Percentiles rank a stretch among this genome's conserved stretches.
Evolutionary conservation across 2,113 vertebrate species (phyloP).

Genomic region (Porphyrio hochstetteri): DNA sequence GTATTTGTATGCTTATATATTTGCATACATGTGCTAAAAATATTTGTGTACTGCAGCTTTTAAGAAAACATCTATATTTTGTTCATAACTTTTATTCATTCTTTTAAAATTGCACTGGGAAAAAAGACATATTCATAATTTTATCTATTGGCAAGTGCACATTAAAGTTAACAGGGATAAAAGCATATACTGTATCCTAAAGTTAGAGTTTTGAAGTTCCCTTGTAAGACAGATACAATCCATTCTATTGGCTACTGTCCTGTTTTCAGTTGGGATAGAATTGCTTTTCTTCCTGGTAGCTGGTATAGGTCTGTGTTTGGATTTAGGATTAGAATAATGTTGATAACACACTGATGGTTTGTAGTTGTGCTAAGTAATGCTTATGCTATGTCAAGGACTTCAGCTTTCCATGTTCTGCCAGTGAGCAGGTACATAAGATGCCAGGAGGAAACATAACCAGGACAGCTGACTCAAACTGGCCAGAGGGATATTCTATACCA

Average conservation of each 20-base stretch:
- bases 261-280: too few species aligned
- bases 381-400: too few species aligned
- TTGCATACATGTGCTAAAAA: background rate
- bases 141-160: background rate
- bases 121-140: background rate
- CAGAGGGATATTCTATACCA: too few species aligned
- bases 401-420: too few species aligned
- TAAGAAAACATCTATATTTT: background rate
- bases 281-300: too few species aligned
- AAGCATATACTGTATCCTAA: background rate
- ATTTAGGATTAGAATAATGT: too few species aligned
- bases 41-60: background rate
- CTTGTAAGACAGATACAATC: background rate
- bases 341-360: too few species aligned
- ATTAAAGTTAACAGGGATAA: background rate
- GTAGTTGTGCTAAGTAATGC: too few species aligned
- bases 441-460: too few species aligned
- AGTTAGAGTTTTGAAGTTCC: background rate
- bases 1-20: background rate
- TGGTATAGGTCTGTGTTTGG: too few species aligned
- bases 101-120: background rate
- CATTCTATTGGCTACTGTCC: background rate
- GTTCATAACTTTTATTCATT: background rate
- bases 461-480: too few species aligned
- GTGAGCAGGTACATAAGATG: too few species aligned